phyloP scores from a whole-genome alignment of 1,140 invertebrate genomes.

The Drosophila sp. region DNA sequence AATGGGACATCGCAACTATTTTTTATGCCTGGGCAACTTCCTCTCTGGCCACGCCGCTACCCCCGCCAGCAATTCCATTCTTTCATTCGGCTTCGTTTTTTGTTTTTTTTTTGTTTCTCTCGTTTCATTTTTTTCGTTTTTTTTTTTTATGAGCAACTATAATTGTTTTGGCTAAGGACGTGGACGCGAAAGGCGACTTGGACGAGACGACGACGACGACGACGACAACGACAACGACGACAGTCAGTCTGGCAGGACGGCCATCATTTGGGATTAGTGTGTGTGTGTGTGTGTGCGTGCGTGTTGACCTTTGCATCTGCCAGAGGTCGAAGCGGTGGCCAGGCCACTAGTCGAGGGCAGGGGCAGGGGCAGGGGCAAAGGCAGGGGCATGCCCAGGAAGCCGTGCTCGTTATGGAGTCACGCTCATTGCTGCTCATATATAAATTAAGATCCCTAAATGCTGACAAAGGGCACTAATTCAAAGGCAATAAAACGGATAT shows the following conservation, averaged over 20 bases:
- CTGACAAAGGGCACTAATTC: constrained; percentile 82
- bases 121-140: not conserved
- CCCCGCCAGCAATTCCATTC: constrained; percentile 1
- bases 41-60: constrained; percentile 14
- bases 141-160: constrained; percentile 57
- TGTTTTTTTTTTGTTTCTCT: constrained; percentile 3
- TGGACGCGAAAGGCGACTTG: constrained; percentile 22
- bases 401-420: constrained; percentile 76
- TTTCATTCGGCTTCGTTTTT: no score
- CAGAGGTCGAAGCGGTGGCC: constrained; percentile 61
- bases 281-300: constrained; percentile 39
- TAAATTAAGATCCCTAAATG: constrained; percentile 82
- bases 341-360: not conserved
- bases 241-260: constrained; percentile 75
- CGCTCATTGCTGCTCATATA: constrained; percentile 71
- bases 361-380: constrained; percentile 1
- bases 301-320: constrained; percentile 75
- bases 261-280: constrained; percentile 78
- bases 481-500: constrained; percentile 82
- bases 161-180: constrained; percentile 56
- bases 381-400: constrained; percentile 16
- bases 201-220: constrained; percentile 68
- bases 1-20: constrained; percentile 43
- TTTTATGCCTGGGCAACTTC: constrained; percentile 55
- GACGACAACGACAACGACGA: no score